Conservation (phyloP, 1,140 invertebrate genomes). For the Onthophagus taurus region DNA sequence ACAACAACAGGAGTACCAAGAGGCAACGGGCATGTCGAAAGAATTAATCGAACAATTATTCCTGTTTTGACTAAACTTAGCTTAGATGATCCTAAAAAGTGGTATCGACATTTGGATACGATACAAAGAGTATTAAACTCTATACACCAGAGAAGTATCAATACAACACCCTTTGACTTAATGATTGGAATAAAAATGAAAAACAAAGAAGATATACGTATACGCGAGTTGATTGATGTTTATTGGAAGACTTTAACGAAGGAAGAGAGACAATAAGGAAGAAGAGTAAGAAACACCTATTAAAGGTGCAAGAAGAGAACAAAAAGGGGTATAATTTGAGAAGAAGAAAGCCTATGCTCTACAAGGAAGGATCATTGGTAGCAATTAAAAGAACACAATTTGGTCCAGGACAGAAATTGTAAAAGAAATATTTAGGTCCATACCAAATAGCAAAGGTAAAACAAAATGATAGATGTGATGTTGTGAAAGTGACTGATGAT, state of each 20-base stretch:
- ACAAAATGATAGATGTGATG: not conserved
- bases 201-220: conserved; percentile 18
- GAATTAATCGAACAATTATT: conserved; percentile 26
- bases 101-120: conserved; percentile 27
- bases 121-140: conserved; percentile 31
- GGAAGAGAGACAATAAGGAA: conserved; percentile 14
- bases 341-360: conserved; percentile 21
- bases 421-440: conserved; percentile 35
- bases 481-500: not conserved
- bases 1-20: conserved; percentile 30
- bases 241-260: conserved; percentile 11
- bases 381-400: conserved; percentile 35
- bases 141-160: conserved; percentile 28
- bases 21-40: conserved; percentile 31
- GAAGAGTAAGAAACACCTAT: conserved; percentile 21
- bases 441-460: conserved; percentile 28
- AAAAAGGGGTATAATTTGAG: conserved; percentile 26
- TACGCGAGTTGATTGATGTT: conserved; percentile 20
- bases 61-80: conserved; percentile 25
- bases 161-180: conserved; percentile 30
- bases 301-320: conserved; percentile 34
- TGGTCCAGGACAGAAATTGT: conserved; percentile 29
- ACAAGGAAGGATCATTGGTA: conserved; percentile 30
- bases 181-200: conserved; percentile 27
- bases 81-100: conserved; percentile 20